Conservation (phyloP, 1,140 invertebrate species). For the Drosophila dunni region DNA sequence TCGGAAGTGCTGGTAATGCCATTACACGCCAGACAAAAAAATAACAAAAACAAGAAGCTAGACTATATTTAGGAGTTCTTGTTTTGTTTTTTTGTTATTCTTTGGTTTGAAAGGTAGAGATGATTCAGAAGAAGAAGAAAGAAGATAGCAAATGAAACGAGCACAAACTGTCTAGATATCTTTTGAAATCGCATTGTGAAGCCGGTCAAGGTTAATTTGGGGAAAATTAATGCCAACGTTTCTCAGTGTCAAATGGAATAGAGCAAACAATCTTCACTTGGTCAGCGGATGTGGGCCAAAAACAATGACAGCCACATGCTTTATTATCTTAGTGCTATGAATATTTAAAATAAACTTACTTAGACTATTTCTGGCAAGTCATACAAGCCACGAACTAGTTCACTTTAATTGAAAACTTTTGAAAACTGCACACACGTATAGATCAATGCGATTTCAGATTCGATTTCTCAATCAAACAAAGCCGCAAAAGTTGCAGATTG, state of each 20-base stretch:
- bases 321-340: constrained; percentile 2
- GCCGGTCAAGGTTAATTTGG: constrained; percentile 80
- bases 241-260: constrained; percentile 45
- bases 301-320: constrained; percentile 40
- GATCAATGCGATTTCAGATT: constrained; percentile 24
- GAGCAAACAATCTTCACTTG: constrained; percentile 60
- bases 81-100: constrained; percentile 29
- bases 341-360: constrained; percentile 8
- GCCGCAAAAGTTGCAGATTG: constrained; percentile 60
- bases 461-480: constrained; percentile 64
- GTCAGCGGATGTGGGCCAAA: constrained; percentile 72
- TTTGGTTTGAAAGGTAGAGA: background rate
- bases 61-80: constrained; percentile 58
- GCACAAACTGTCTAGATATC: constrained; percentile 56
- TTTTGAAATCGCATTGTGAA: constrained; percentile 62
- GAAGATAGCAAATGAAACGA: constrained; percentile 48
- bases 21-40: constrained; percentile 10
- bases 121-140: constrained; percentile 14
- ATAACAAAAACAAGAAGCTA: constrained; percentile 48
- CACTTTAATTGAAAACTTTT: constrained; percentile 55
- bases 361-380: constrained; percentile 24
- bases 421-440: constrained; percentile 1
- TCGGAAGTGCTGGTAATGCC: constrained; percentile 56
- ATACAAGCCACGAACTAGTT: constrained; percentile 47
- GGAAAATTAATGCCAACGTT: constrained; percentile 61